These are phyloP conservation scores for Heliothis virescens DNA, from an alignment of 1,140 invertebrate genomes.

Conservation along the genomic window DNA sequence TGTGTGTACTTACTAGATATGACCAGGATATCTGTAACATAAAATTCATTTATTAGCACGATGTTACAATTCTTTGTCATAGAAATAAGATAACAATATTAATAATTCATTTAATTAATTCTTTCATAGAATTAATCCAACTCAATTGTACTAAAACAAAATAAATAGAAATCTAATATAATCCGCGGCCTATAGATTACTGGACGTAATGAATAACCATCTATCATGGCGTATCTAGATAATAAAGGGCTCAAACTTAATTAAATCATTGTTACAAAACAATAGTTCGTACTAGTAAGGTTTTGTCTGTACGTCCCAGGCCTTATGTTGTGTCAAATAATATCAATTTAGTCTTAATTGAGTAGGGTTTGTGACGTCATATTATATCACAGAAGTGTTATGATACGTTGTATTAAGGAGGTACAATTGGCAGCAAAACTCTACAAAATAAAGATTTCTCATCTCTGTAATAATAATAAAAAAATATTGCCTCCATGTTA, in stretches of 20 bases:
- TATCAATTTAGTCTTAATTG: constrained; percentile 38
- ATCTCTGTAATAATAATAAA: too few relatives aligned
- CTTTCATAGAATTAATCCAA: neutral
- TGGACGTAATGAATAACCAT: neutral
- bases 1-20: too few relatives aligned
- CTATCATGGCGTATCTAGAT: neutral
- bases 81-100: neutral
- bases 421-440: neutral
- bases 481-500: too few relatives aligned
- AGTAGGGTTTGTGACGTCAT: constrained; percentile 1
- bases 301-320: neutral
- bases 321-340: constrained; percentile 30
- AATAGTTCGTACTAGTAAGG: constrained; percentile 28
- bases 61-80: too few relatives aligned
- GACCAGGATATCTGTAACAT: too few relatives aligned
- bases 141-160: neutral
- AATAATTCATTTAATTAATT: too few relatives aligned
- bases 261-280: constrained; percentile 30
- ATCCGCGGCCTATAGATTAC: neutral
- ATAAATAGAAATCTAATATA: neutral
- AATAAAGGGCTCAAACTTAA: constrained; percentile 21
- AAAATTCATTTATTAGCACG: too few relatives aligned
- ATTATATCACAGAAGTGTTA: neutral
- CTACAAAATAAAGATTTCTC: too few relatives aligned
- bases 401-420: neutral